phyloP scores from a whole-genome alignment of 2,797 vertebrate genomes.

The Ibycter americanus region DNA sequence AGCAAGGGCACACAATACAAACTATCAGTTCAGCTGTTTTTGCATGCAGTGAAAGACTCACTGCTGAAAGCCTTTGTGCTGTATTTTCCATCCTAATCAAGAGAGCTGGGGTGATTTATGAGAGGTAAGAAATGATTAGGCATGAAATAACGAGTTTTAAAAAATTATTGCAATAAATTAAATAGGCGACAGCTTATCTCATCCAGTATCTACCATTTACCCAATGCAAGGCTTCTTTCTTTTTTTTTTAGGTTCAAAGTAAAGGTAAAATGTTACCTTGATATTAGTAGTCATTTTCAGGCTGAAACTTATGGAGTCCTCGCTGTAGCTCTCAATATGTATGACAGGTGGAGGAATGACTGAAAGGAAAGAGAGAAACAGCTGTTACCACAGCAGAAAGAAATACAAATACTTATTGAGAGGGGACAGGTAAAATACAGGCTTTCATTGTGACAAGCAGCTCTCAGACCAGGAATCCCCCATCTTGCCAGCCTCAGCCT shows the following conservation, averaged over 20 bases:
- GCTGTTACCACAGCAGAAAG: neutral
- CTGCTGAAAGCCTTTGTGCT: neutral
- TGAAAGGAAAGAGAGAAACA: constrained; percentile 61
- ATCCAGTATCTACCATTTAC: neutral
- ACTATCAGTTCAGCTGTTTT: neutral
- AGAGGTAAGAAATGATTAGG: neutral
- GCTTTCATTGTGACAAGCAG: neutral
- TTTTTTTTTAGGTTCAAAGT: neutral
- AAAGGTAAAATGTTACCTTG: constrained; percentile 71
- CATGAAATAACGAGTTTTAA: neutral
- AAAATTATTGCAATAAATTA: neutral
- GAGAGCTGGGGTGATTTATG: neutral
- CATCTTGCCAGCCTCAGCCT: neutral
- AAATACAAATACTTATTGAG: neutral
- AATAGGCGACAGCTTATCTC: neutral
- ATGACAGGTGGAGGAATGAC: constrained; percentile 89
- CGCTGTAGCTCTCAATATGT: constrained; percentile 76
- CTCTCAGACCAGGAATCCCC: neutral
- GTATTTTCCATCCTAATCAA: neutral
- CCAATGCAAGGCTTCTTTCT: neutral
- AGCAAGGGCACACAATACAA: neutral
- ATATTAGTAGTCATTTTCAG: constrained; percentile 82
- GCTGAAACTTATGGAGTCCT: constrained; percentile 85
- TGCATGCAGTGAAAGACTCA: neutral
- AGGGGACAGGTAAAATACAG: neutral